phyloP scores from a whole-genome alignment of 2,113 vertebrate species.

The Ellobius talpinus region DNA sequence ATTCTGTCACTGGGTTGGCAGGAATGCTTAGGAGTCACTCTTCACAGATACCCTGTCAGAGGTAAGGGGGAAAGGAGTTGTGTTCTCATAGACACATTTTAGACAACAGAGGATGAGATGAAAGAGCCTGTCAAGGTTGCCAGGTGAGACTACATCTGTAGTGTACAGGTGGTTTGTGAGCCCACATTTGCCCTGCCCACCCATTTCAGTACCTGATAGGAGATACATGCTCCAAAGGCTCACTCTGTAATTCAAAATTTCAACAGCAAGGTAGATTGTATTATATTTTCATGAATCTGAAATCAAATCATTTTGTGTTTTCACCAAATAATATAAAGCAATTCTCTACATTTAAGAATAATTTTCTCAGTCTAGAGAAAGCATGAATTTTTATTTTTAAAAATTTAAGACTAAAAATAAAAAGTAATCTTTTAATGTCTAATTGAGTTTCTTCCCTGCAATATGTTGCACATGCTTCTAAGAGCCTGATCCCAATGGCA shows the following conservation, averaged over 20 bases:
- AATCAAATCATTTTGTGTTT: neutral
- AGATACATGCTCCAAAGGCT: neutral
- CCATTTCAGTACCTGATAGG: neutral
- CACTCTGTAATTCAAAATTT: neutral
- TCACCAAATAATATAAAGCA: neutral
- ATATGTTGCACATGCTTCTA: neutral
- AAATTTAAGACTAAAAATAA: neutral
- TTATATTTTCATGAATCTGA: neutral
- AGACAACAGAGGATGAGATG: neutral
- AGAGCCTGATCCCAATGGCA: neutral
- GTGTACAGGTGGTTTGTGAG: fast-evolving
- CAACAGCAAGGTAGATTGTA: neutral
- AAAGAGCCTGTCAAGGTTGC: fast-evolving
- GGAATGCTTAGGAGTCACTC: slow-evolving; percentile 54
- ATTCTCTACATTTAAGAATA: neutral
- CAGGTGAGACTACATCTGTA: neutral
- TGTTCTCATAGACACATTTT: neutral
- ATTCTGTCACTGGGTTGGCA: slow-evolving; percentile 59
- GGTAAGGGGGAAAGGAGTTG: neutral
- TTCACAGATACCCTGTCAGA: slow-evolving; percentile 29
- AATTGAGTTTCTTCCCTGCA: neutral
- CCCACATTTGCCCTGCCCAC: neutral
- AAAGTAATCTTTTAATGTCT: neutral
- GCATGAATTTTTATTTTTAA: neutral
- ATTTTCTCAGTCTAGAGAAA: slow-evolving; percentile 1